Evolutionary conservation across 2,797 vertebrate genomes (phyloP), one percentile per base, ranked within the genome.

Genomic region (Nyctalus aviator): DNA sequence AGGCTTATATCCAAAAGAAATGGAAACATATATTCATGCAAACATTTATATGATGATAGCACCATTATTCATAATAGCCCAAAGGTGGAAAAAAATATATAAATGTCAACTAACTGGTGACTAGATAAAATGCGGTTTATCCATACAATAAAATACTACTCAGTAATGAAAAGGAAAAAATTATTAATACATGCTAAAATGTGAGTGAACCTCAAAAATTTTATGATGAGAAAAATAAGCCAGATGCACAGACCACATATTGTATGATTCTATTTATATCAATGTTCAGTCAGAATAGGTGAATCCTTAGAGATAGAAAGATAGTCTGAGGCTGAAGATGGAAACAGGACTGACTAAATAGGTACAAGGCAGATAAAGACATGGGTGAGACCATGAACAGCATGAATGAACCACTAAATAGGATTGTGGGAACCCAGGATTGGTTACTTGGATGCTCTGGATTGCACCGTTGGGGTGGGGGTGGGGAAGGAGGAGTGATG

Each of bases 21-120:
- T 69, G 50, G 89, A 92, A 86, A 94, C 46, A 30, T 73, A 48
- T 62, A 66, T 64, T 23, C 1, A 30, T 25, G 68, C 35, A 93
- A 78, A 92, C 23, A 41, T 85, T 89, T 82, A 11, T 83, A 41
- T 93, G 46, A 55, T 93, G 46, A 48, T 59, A 68, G 62, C n/a
- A 69, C n/a, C 11, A 53, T 79, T 75, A 37, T 53, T n/a, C 55
- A 82, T 66, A 46, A 66, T 68, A 75, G 15, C 30, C 20, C 59
- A 78, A 92, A 88, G 57, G 14, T 68, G 3, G 15, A 59, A 90
- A 55, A 59, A 90, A 55, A 21, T 77, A 78, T 48, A 32, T 88
- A 86, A 85, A 77, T 77, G n/a, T 59, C 68, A 82, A 88, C 83
- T 53, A 93, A 72, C 35, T 71, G 27, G 15, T 32, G 11, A 95